Conservation (phyloP, 1,140 invertebrate species). For the Drosophila aff. region DNA sequence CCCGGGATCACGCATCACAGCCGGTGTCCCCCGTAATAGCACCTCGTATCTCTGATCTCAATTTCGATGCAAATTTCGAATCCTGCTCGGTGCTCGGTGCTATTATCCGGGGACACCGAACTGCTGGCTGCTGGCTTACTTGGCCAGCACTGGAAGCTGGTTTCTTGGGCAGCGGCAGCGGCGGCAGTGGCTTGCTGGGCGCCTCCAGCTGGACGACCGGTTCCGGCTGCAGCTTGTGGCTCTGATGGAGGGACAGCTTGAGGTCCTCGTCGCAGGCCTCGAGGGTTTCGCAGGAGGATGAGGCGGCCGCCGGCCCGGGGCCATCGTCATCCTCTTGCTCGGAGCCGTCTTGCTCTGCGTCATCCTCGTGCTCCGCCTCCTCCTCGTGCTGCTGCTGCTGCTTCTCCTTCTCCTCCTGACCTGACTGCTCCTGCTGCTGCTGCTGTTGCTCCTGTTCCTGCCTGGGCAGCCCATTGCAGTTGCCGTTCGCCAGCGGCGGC, state of each 20-base stretch:
- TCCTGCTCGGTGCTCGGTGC: slow-evolving; percentile 1
- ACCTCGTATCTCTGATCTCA: background rate
- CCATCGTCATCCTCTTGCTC: slow-evolving; percentile 18
- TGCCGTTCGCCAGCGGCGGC: slow-evolving; percentile 52
- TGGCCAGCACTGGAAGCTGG: slow-evolving; percentile 40
- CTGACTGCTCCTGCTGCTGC: slow-evolving; percentile 12
- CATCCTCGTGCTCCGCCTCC: background rate
- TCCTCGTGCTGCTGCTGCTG: background rate
- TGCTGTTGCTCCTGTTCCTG: slow-evolving; percentile 21
- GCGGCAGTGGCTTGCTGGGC: slow-evolving; percentile 75
- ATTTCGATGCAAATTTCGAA: background rate
- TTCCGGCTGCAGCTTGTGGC: background rate
- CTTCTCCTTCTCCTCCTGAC: background rate
- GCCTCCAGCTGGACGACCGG: slow-evolving; percentile 42
- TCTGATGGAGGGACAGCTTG: slow-evolving; percentile 20
- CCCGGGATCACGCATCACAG: slow-evolving; percentile 21
- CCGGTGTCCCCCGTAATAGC: slow-evolving; percentile 6
- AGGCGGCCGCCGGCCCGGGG: slow-evolving; percentile 39
- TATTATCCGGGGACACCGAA: background rate
- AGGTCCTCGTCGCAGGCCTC: slow-evolving; percentile 74
- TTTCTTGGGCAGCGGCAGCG: slow-evolving; percentile 71
- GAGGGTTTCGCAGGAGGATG: slow-evolving; percentile 80
- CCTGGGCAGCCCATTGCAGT: slow-evolving; percentile 15
- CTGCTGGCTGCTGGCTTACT: slow-evolving; percentile 50
- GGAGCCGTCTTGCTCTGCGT: slow-evolving; percentile 1